Base-by-base conservation (phyloP, 2,113 vertebrate genomes). In the Chinchilla lanigera region DNA sequence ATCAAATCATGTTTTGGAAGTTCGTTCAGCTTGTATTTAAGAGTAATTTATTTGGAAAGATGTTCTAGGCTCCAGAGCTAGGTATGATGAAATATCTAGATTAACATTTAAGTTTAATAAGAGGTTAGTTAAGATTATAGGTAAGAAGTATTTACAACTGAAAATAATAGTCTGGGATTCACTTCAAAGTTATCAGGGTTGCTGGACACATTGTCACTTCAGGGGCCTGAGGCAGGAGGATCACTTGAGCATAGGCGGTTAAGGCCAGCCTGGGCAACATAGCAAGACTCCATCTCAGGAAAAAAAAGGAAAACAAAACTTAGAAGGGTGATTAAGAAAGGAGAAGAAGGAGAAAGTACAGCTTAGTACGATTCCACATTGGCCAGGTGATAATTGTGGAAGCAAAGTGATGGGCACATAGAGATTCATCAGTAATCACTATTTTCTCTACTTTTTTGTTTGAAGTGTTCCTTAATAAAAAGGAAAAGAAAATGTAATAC, bases 81-180 rank as follows among this genome's bases (percentile, higher is more conserved):
- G 41, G 33, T 3, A 11, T 89, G 38, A 85, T 82, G 44, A 90
- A 94, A 86, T 90, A 81, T n/a, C 65, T 41, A 90, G 17, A 69
- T 94, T 87, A 80, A 38, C 24, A 3, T 73, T 22, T 67, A 7
- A 41, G 1, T n/a, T 86, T 94, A 60, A 58, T 77, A 13, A 14
- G 17, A 44, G 14, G 52, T 73, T 96, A 94, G 63, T 52, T 95
- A 54, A 94, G 56, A 77, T 80, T 92, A 33, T 63, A 61, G 69
- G 7, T 86, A 92, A 90, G 83, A 91, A 96, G 28, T 94, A 52
- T 82, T 93, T 92, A 82, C 0, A 82, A 41, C 58, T 83, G 47
- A 94, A 96, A 80, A 78, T 92, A 93, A 78, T 82, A 88, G 35
- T 92, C 60, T 92, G 20, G 30, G 17, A 95, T 82, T 89, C 90